Conservation (phyloP, 92 coral and sea anemone species). For the Montipora capitata region DNA sequence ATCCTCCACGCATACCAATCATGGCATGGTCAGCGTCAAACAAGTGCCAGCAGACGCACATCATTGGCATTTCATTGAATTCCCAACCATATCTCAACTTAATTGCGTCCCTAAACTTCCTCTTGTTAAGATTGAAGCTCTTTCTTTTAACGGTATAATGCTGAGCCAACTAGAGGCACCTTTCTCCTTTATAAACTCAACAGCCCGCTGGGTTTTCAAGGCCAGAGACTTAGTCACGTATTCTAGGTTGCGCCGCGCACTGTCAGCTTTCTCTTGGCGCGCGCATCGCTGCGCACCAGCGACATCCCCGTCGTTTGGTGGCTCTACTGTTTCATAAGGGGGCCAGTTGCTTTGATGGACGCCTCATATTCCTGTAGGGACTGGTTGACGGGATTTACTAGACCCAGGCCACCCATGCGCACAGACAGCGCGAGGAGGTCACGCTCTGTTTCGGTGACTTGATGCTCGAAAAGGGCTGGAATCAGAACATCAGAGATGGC, state of each 20-base stretch:
- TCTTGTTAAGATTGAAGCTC: no score
- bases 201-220: not conserved
- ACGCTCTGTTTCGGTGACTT: not conserved
- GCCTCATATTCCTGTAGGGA: not conserved
- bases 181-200: not conserved
- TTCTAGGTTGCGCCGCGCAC: no score
- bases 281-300: no score
- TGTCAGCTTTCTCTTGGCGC: no score
- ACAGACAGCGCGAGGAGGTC: constrained; percentile 20
- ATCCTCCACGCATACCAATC: no score
- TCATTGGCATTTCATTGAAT: not conserved
- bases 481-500: not conserved
- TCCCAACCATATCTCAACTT: not conserved
- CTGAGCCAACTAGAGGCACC: not conserved
- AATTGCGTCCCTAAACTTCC: not conserved
- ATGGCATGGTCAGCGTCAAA: not conserved
- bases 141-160: no score
- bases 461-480: not conserved
- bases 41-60: not conserved
- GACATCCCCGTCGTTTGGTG: no score
- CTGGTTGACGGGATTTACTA: not conserved
- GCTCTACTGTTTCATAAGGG: not conserved
- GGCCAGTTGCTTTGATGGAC: not conserved
- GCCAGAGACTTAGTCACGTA: not conserved
- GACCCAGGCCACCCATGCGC: not conserved